phyloP scores from a whole-genome alignment of 2,888 invertebrate species.

The Melikaiella ostensackeni region DNA sequence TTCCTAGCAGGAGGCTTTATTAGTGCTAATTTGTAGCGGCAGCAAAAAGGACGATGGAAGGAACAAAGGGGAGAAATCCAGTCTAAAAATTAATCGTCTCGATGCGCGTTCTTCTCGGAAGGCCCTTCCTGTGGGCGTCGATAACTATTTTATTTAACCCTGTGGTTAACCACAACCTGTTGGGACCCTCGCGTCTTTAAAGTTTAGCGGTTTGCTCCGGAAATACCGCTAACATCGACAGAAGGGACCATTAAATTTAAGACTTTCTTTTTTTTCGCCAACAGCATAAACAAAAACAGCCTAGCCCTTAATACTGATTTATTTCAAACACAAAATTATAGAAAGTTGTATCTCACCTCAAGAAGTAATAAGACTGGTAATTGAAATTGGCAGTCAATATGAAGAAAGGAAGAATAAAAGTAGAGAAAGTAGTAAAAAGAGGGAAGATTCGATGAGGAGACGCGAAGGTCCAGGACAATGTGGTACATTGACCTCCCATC shows the following conservation, averaged over 20 bases:
- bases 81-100: constrained; percentile 59
- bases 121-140: constrained; percentile 45
- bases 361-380: not conserved
- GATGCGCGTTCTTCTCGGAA: constrained; percentile 53
- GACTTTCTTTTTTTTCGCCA: not conserved
- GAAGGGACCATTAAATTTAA: not conserved
- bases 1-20: not conserved
- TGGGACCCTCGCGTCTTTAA: constrained; percentile 44
- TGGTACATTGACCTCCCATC: constrained; percentile 31
- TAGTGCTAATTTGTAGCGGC: not conserved
- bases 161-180: constrained; percentile 49
- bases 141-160: constrained; percentile 51
- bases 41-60: constrained; percentile 30
- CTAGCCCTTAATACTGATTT: too few species aligned
- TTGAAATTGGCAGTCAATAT: not conserved
- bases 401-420: not conserved
- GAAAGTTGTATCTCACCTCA: not conserved
- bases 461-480: constrained; percentile 44
- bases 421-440: constrained; percentile 19
- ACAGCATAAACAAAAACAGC: not conserved
- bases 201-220: not conserved
- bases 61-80: constrained; percentile 50
- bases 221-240: not conserved
- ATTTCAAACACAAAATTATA: not conserved
- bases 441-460: constrained; percentile 17